Conservation (phyloP, 2,113 vertebrate genomes). For the Megaceryle torquata region DNA sequence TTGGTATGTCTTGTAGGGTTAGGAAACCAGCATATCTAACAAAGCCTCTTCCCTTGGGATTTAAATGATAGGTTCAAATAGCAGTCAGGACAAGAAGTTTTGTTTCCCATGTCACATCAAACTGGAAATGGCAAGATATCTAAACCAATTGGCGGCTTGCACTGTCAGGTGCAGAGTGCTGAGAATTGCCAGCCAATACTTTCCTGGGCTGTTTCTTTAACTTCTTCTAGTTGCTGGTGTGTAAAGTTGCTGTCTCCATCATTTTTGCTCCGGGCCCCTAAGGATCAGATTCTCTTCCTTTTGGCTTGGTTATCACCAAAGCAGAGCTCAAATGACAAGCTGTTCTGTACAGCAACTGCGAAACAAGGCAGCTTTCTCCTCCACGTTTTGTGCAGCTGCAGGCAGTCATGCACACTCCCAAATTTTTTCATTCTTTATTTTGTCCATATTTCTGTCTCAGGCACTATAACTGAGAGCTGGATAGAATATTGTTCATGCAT, state of each 20-base stretch:
- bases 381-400: not conserved
- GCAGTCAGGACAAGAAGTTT: not conserved
- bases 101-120: slow-evolving; percentile 30
- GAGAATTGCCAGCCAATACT: not conserved
- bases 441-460: not conserved
- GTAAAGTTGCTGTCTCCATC: not conserved
- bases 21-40: not conserved
- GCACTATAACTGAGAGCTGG: not conserved
- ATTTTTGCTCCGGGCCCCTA: not conserved
- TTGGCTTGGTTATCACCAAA: not conserved
- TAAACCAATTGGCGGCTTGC: not conserved
- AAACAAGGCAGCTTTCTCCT: not conserved
- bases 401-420: not conserved
- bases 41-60: slow-evolving; percentile 1
- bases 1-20: not conserved
- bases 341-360: not conserved
- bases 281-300: not conserved
- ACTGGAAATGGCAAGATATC: slow-evolving; percentile 4
- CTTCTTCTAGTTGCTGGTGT: not conserved
- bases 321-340: not conserved
- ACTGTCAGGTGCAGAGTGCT: slow-evolving; percentile 34
- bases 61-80: not conserved
- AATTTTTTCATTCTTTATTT: not conserved
- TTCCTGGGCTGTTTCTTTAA: not conserved
- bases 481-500: not conserved